Base-by-base conservation (phyloP, 2,113 vertebrate genomes). In the Gobius niger region DNA sequence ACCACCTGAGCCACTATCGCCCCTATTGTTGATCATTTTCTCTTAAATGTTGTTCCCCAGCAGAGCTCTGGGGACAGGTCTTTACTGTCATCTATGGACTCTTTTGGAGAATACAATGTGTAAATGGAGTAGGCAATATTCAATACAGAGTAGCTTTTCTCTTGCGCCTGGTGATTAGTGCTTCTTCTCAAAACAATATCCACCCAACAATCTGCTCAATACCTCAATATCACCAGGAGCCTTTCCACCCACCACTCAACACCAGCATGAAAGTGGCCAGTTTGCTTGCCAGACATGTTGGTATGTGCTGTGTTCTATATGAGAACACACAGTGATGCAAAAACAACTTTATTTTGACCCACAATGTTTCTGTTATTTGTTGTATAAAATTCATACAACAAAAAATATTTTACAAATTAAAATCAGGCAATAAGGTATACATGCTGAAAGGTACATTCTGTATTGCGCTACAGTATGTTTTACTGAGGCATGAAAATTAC, bases 221-320 rank as follows among this genome's bases (percentile, higher is more conserved):
- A 70, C 18, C 12, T 46, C 7, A 8, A 18, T 7, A 7, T 6
- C 24, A 57, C 34, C 24, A 0, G 8, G 13, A 59, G 34, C 3
- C 9, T 24, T 41, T 60, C 34, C 40, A 60, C 57, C 40, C 12
- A 42, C 56, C 24, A 41, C 24, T 60, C 8, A 4, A 54, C 52
- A 54, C 16, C 57, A 41, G 13, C 40, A 9, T 41, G n/a, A 41
- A 7, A 42, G 11, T 40, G 24, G 40, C 75, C n/a, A 73, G 54
- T 14, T n/a, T 60, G 57, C 42, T 70, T 76, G 3, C 71, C 76
- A 59, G 60, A 80, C 85, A 89, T 80, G 83, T 68, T 78, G 16
- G 40, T 49, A 57, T 78, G 52, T 72, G 57, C 63, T 50, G 63
- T 50, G 61, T 16, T 67, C 53, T 81, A 77, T 83, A 75, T 76